Evolutionary conservation across 2,888 invertebrate species (phyloP), one percentile per base, ranked within the genome.

Genomic region (Mycogona germanica): DNA sequence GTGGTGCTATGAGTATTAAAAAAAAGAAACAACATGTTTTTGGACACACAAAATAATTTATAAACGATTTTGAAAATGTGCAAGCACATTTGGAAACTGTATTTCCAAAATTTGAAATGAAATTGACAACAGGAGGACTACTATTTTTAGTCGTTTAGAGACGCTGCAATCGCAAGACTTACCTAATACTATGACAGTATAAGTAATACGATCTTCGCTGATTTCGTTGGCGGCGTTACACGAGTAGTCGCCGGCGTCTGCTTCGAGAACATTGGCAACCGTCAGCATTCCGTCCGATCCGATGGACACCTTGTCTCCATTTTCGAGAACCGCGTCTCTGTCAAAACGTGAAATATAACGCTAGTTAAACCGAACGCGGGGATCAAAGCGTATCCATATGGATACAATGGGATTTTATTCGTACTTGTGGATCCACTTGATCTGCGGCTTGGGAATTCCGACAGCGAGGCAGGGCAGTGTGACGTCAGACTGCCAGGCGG

Each of bases 391-490:
- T 32, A 9, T 12, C 17, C 12, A 45, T 12, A 45, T 2, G n/a
- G n/a, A n/a, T 2, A 45, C 41, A 17, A 17, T 9, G 41, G 23
- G 44, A 77, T 68, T 89, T 89, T 3, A 25, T 37, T 1, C 48
- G 26, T 48, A 53, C 53, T 47, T 52, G 17, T 12, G 30, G 17
- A 17, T 38, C 93, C 92, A 93, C 38, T 82, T 78, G 53, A 92
- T 87, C 62, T 84, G 83, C 0, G 93, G 93, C 47, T 83, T 81
- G n/a, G 93, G 93, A 25, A 87, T 82, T 17, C 95, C 95, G 40
- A 95, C 92, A 51, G 91, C 87, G 23, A 88, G 76, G 65, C 95
- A 95, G 0, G 91, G 89, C 64, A 95, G 73, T 63, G 87, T 87
- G 1, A 92, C 85, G 64, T 89, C 87, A 73, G 89, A 87, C 71